Conservation (phyloP, 2,888 invertebrate species). For the Ariolimax columbianus region DNA sequence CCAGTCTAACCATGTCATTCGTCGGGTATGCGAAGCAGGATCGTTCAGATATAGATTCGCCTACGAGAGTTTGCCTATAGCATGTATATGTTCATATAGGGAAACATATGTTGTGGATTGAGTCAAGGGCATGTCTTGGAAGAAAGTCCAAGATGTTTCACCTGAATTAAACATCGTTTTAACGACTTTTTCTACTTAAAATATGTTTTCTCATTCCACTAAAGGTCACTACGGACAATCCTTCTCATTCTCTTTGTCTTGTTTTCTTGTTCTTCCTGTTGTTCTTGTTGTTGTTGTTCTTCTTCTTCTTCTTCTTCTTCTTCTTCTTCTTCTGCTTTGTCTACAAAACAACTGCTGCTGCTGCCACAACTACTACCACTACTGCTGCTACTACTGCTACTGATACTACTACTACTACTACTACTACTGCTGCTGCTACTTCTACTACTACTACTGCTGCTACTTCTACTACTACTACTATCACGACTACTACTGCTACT, state of each 20-base stretch:
- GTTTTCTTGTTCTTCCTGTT: neutral
- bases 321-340: neutral
- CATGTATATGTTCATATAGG: slow-evolving; percentile 29
- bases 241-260: neutral
- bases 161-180: neutral
- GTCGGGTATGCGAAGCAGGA: slow-evolving; percentile 16
- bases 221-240: neutral
- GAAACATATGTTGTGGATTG: slow-evolving; percentile 18
- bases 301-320: neutral
- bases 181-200: neutral
- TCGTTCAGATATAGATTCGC: slow-evolving; percentile 20
- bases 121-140: neutral
- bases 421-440: too few relatives aligned
- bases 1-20: slow-evolving; percentile 33
- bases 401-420: too few relatives aligned
- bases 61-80: slow-evolving; percentile 29
- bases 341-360: too few relatives aligned
- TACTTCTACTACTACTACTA: too few relatives aligned
- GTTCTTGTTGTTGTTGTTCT: neutral
- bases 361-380: too few relatives aligned
- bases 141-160: neutral
- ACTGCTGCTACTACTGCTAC: too few relatives aligned
- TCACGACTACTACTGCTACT: too few relatives aligned
- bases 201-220: too few relatives aligned
- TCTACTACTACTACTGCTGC: too few relatives aligned